Conservation (phyloP, 2,888 invertebrate genomes). For the Nephrotoma guestfalica region DNA sequence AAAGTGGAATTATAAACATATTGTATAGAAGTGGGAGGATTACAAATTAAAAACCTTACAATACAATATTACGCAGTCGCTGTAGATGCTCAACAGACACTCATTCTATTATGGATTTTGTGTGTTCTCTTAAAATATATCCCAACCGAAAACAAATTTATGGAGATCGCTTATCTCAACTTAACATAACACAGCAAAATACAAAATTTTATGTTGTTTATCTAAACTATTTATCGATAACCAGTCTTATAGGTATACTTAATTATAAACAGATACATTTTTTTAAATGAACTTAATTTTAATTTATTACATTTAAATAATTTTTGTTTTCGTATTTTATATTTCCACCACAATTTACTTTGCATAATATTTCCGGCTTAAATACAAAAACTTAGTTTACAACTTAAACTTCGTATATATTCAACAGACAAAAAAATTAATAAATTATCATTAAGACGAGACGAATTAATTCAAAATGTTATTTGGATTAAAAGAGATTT, state of each 20-base stretch:
- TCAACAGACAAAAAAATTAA: neutral
- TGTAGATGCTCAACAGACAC: neutral
- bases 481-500: neutral
- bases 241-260: neutral
- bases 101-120: neutral
- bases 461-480: neutral
- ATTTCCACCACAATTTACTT: neutral
- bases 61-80: too few relatives aligned
- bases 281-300: neutral
- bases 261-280: neutral
- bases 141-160: neutral
- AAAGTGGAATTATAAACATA: too few relatives aligned
- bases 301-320: neutral
- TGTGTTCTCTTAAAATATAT: neutral
- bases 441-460: conserved; percentile 3
- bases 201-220: neutral
- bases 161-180: neutral
- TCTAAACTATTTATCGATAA: neutral
- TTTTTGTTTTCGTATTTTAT: neutral
- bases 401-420: neutral
- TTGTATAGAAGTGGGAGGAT: too few relatives aligned
- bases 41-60: too few relatives aligned
- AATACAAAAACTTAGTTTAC: neutral
- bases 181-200: neutral
- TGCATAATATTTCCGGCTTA: conserved; percentile 3